These are phyloP conservation scores for Chaetops frenatus DNA, from an alignment of 2,113 vertebrate species.

Conservation along the genomic window DNA sequence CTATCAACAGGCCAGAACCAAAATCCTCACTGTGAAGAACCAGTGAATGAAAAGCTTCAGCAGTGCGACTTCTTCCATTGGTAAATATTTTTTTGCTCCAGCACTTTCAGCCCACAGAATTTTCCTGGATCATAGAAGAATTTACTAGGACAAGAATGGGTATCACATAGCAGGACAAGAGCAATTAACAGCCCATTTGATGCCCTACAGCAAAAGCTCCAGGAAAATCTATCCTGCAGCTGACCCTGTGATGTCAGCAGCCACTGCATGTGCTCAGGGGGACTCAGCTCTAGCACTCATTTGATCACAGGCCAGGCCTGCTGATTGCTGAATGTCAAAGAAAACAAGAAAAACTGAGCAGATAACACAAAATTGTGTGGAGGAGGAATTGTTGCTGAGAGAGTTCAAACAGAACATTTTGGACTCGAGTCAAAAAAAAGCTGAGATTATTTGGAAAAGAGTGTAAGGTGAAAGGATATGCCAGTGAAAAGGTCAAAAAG, in stretches of 20 bases:
- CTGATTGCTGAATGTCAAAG: slow-evolving; percentile 47
- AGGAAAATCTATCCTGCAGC: neutral
- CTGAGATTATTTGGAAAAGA: slow-evolving; percentile 36
- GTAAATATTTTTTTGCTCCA: neutral
- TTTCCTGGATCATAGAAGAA: neutral
- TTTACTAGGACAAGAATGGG: neutral
- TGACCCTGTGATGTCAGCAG: slow-evolving; percentile 36
- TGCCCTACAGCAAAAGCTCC: neutral
- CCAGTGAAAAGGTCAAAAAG: slow-evolving; percentile 31
- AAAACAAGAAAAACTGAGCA: slow-evolving; percentile 50
- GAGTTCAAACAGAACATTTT: slow-evolving; percentile 60
- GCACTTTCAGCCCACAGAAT: neutral
- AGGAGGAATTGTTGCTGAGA: slow-evolving; percentile 7
- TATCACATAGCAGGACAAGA: neutral
- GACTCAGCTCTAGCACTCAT: neutral
- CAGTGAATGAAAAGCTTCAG: neutral
- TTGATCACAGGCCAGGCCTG: slow-evolving; percentile 48
- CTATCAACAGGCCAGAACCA: neutral
- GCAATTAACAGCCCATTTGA: neutral
- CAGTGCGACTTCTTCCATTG: neutral
- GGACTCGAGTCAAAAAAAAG: slow-evolving; percentile 40
- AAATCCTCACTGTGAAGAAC: neutral
- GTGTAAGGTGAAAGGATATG: neutral
- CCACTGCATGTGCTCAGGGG: neutral
- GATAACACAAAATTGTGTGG: slow-evolving; percentile 19